Percentiles rank a stretch among this genome's conserved stretches.
These are phyloP conservation scores for Drosophila teissieri DNA, from an alignment of 1,140 invertebrate genomes.

Conservation along the genomic window DNA sequence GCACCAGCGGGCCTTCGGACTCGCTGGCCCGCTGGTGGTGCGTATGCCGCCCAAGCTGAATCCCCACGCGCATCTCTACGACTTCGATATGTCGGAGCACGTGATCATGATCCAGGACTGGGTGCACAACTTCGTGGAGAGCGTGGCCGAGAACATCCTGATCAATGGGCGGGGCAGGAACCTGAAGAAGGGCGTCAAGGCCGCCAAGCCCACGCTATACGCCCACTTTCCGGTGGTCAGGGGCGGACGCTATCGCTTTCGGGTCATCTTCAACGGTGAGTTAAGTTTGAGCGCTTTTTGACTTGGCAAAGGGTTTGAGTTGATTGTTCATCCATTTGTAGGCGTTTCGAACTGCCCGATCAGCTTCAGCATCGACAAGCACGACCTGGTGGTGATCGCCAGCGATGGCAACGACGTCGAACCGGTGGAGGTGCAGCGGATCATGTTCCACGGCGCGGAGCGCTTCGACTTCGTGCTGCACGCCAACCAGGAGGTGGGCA, in stretches of 20 bases:
- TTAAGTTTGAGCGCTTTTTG: too few relatives aligned
- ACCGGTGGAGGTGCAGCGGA: constrained; percentile 87
- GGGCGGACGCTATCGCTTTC: constrained; percentile 86
- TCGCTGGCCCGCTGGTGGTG: constrained; percentile 85
- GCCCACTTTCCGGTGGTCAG: constrained; percentile 69
- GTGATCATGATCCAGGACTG: constrained; percentile 82
- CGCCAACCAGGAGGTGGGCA: constrained; percentile 86
- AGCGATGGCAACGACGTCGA: constrained; percentile 91
- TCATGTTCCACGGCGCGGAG: constrained; percentile 89
- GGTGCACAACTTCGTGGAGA: constrained; percentile 78
- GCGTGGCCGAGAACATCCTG: constrained; percentile 84
- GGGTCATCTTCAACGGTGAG: constrained; percentile 86
- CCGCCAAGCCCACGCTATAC: constrained; percentile 60
- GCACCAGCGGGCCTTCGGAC: constrained; percentile 85
- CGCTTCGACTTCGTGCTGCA: constrained; percentile 90
- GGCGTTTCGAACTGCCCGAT: constrained; percentile 90
- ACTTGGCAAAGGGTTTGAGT: too few relatives aligned
- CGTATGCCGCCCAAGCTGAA: constrained; percentile 72
- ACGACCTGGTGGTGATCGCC: constrained; percentile 89
- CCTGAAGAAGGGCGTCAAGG: constrained; percentile 59
- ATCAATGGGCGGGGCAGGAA: constrained; percentile 86
- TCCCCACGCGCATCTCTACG: constrained; percentile 75
- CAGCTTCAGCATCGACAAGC: constrained; percentile 89
- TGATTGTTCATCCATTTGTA: neutral
- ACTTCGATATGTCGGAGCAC: constrained; percentile 81